phyloP scores from a whole-genome alignment of 2,113 vertebrate genomes.

The Cariama cristata region DNA sequence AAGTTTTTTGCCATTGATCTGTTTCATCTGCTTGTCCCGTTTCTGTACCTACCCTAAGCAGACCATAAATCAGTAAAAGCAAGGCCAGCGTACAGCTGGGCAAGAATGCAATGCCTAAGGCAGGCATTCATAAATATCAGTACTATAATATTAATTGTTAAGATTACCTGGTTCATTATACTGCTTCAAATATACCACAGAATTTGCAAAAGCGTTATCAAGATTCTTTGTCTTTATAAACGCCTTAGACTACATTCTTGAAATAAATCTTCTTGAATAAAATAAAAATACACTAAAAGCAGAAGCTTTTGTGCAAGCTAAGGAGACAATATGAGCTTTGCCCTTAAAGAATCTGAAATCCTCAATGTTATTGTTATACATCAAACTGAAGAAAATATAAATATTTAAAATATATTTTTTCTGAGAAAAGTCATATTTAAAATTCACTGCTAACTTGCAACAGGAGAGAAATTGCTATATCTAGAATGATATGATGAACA shows the following conservation, averaged over 20 bases:
- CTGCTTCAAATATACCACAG: neutral
- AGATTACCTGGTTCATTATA: neutral
- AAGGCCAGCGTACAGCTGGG: neutral
- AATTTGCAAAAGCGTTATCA: neutral
- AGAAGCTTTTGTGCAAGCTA: neutral
- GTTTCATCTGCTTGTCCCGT: neutral
- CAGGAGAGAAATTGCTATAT: neutral
- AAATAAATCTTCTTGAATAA: neutral
- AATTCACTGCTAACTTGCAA: neutral
- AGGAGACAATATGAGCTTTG: neutral
- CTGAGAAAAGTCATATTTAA: neutral
- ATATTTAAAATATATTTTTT: neutral
- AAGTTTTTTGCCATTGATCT: neutral
- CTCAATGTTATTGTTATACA: neutral
- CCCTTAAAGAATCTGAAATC: neutral
- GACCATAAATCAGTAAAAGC: neutral
- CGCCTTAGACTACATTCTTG: neutral
- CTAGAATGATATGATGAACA: neutral
- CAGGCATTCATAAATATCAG: neutral
- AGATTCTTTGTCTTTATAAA: neutral
- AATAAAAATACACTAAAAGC: neutral
- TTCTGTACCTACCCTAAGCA: neutral
- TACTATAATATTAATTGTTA: neutral
- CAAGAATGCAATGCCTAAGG: neutral
- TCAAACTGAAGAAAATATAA: neutral